A percentile compares a stretch with the other conserved stretches of the same genome.
Evolutionary conservation across 2,888 invertebrate species (phyloP).

Genomic region (Quadroppia sp.): DNA sequence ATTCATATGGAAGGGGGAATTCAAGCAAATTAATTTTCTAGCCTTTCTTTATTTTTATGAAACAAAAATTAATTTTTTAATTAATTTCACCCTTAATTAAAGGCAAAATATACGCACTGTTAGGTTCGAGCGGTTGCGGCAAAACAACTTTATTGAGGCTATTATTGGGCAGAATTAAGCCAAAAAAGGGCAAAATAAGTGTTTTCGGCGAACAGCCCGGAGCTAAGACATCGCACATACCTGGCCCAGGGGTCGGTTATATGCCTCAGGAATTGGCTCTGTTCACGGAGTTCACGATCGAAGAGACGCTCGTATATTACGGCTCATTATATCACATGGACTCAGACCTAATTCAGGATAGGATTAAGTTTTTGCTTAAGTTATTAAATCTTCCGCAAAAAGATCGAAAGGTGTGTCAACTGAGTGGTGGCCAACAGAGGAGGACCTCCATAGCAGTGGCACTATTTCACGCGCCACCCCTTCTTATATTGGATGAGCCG

Average conservation of each 20-base stretch:
- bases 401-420: background rate
- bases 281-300: slow-evolving; percentile 35
- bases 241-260: slow-evolving; percentile 42
- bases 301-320: slow-evolving; percentile 41
- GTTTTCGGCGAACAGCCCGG: slow-evolving; percentile 40
- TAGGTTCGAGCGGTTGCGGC: slow-evolving; percentile 42
- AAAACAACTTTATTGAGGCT: slow-evolving; percentile 42
- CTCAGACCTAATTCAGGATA: background rate
- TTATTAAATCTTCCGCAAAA: slow-evolving; percentile 36
- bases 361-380: slow-evolving; percentile 11
- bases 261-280: slow-evolving; percentile 44
- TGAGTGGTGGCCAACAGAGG: slow-evolving; percentile 44
- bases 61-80: no score
- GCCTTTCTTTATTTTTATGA: no score
- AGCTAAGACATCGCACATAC: slow-evolving; percentile 20
- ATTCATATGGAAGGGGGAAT: no score
- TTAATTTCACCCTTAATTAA: no score
- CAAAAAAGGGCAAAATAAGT: slow-evolving; percentile 21
- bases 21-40: no score
- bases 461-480: slow-evolving; percentile 39
- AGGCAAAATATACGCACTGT: slow-evolving; percentile 41
- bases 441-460: slow-evolving; percentile 40
- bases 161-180: slow-evolving; percentile 28
- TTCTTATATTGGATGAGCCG: slow-evolving; percentile 43
- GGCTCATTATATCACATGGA: slow-evolving; percentile 36